Conservation (phyloP, 1,140 invertebrate species). For the Leptinotarsa defecta region DNA sequence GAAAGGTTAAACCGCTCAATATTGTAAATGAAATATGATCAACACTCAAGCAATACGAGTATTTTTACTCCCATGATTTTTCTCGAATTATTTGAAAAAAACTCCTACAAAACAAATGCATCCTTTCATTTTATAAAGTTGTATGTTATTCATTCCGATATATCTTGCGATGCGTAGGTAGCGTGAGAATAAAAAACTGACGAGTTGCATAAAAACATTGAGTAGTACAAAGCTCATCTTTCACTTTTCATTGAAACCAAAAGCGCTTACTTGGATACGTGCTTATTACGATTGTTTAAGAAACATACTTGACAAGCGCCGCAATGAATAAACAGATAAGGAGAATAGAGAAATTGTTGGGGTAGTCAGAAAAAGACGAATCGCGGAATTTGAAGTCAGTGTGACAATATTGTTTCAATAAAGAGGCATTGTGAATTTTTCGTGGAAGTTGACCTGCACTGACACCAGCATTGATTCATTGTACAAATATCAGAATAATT, state of each 20-base stretch:
- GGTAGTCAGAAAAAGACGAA: neutral
- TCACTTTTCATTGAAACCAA: conserved; percentile 8
- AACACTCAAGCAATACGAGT: too few species aligned
- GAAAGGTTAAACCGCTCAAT: too few species aligned
- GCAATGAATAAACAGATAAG: neutral
- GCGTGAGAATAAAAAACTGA: neutral
- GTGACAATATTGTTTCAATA: neutral
- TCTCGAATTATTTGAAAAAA: too few species aligned
- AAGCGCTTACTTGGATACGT: neutral
- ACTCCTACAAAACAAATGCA: too few species aligned
- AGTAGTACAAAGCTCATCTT: neutral
- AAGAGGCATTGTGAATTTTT: neutral
- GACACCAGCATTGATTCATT: too few species aligned
- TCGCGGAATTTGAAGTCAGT: neutral
- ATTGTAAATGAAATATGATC: too few species aligned
- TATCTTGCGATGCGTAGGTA: neutral
- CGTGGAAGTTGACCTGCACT: neutral
- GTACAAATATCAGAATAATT: too few species aligned
- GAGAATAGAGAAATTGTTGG: neutral
- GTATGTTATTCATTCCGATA: neutral
- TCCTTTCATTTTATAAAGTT: too few species aligned
- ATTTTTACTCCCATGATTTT: too few species aligned
- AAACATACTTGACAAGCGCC: neutral
- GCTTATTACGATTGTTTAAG: neutral
- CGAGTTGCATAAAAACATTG: neutral